Base-by-base conservation (phyloP, 1,140 invertebrate genomes). In the Ceratosolen solmsi region DNA sequence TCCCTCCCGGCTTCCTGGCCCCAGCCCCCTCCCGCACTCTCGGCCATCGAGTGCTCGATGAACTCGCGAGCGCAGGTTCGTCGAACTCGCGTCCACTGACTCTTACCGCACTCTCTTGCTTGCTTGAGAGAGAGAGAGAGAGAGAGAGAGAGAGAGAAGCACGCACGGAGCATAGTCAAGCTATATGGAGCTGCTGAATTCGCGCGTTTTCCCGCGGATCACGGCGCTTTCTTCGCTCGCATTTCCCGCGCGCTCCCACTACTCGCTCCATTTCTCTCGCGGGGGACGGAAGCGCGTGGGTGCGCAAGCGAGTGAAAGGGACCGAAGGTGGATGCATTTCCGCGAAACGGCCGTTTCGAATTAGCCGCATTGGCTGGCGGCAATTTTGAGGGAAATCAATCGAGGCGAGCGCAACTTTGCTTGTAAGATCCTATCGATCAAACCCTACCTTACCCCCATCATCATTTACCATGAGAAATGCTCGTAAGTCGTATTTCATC, bases 61-160 rank as follows among this genome's bases (percentile, higher is more conserved):
- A 83, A 79, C 78, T 80, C 72, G 51, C 36, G 68, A 81, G 41
- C 33, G 36, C 38, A 54, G 46, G 83, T 84, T 84, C 79, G 79
- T 74, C 79, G 83, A 84, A 84, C 83, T 82, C 56, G 33, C 70
- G 68, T n/a, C 79, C 68, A 65, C 68, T 79, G 51, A 71, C 77
- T 72, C 68, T 49, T n/a, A n/a, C 65, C 56, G 74, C 8, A 0
- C 1, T 46, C 5, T 46, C 41, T 13, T 46, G 5, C 13, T 46
- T 13, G 5, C 41, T 46, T 13, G 54, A 3, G 65, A 41, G 33
- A 41, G 36, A 4, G 25, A 20, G 30, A 36, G 17, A 36, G 17
- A 68, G 63, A 68, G 30, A 20, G 17, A 38, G 72, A 74, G 30
- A 49, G 33, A 77, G 56, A 25, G 78, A 80, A 54, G 78, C 0